Evolutionary conservation across 2,888 invertebrate species (phyloP).

Genomic region (Acanthococcus lagerstroemiae): DNA sequence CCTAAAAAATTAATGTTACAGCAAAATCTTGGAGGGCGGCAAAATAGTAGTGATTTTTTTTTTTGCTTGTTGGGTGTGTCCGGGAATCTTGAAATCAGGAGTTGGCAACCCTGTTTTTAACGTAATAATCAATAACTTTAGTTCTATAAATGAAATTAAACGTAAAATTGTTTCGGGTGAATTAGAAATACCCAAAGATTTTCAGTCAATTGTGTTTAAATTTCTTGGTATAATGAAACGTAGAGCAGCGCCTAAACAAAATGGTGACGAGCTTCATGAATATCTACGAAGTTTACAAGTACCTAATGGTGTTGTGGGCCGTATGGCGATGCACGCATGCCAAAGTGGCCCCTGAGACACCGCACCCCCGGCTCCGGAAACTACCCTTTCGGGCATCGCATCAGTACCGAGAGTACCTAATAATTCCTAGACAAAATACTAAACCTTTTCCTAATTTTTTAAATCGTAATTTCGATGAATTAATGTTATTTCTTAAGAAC

Average conservation of each 20-base stretch:
- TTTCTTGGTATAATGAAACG: constrained; percentile 2
- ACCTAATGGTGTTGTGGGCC: too few relatives aligned
- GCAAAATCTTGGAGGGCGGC: not conserved
- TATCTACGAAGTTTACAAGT: constrained; percentile 4
- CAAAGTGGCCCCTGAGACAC: too few relatives aligned
- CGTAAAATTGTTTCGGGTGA: constrained; percentile 6
- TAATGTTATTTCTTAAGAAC: constrained; percentile 2
- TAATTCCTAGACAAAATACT: not conserved
- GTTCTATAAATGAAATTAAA: constrained; percentile 6
- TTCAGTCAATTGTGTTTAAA: constrained; percentile 1
- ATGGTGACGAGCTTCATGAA: constrained; percentile 6
- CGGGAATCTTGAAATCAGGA: not conserved
- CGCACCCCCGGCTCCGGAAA: too few relatives aligned
- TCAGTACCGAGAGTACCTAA: too few relatives aligned
- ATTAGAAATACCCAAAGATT: not conserved
- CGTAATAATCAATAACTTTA: not conserved
- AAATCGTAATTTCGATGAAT: constrained; percentile 3
- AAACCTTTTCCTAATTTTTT: constrained; percentile 2
- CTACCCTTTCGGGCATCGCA: too few relatives aligned
- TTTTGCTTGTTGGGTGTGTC: not conserved
- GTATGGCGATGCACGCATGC: too few relatives aligned
- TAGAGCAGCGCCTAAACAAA: not conserved
- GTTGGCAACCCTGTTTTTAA: not conserved
- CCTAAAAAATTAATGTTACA: not conserved
- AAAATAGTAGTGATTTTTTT: not conserved